phyloP scores from a whole-genome alignment of 2,113 vertebrate species.

The Coptodon rendalli region DNA sequence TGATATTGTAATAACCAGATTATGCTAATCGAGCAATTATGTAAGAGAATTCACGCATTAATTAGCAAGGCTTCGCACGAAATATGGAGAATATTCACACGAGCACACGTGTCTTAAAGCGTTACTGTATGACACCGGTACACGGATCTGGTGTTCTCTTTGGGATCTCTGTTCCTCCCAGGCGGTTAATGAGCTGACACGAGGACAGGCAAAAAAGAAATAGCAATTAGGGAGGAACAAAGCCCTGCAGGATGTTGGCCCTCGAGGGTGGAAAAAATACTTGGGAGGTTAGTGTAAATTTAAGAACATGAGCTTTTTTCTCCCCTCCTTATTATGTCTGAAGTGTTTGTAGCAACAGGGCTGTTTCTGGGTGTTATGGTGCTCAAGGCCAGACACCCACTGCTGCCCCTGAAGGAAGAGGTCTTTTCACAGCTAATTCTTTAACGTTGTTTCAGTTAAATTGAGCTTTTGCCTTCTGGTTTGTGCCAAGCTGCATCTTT shows the following conservation, averaged over 20 bases:
- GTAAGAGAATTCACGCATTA: not conserved
- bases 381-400: not conserved
- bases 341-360: not conserved
- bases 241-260: constrained; percentile 6
- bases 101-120: not conserved
- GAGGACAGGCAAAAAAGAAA: constrained; percentile 16
- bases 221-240: constrained; percentile 25
- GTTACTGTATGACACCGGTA: not conserved
- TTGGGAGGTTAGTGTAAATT: not conserved
- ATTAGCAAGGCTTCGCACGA: not conserved
- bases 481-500: not conserved
- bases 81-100: not conserved
- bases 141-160: not conserved
- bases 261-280: not conserved
- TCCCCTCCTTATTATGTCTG: not conserved
- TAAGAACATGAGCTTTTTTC: not conserved
- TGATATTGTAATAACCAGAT: not conserved
- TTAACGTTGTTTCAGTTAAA: not conserved
- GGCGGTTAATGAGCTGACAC: constrained; percentile 40
- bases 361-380: not conserved
- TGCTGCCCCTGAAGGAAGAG: not conserved
- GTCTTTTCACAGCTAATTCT: not conserved
- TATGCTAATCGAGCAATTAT: not conserved
- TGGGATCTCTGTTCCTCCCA: constrained; percentile 1
- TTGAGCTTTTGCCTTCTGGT: not conserved